Percentiles rank a stretch among this genome's conserved stretches.
These are phyloP conservation scores for Poecilia velifera DNA, from an alignment of 2,797 vertebrate species.

Conservation along the genomic window DNA sequence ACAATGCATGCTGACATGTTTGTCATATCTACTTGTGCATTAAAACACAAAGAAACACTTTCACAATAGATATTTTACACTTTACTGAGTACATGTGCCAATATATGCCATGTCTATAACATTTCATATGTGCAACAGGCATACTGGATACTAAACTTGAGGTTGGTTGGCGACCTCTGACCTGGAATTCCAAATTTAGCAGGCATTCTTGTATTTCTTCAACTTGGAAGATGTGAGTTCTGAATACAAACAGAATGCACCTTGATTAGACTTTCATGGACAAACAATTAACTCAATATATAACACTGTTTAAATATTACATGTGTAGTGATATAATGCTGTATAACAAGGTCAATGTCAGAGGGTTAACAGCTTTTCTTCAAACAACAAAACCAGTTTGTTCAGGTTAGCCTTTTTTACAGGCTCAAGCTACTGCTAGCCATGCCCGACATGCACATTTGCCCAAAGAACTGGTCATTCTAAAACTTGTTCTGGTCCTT, in stretches of 20 bases:
- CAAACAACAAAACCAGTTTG: not conserved
- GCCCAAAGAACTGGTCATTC: not conserved
- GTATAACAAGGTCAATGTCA: not conserved
- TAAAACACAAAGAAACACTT: not conserved
- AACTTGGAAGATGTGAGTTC: not conserved
- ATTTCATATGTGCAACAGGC: not conserved
- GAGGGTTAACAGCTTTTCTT: not conserved
- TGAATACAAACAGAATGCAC: not conserved
- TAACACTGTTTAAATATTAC: not conserved
- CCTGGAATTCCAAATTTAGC: not conserved
- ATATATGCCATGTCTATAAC: not conserved
- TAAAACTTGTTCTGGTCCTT: not conserved
- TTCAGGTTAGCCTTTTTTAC: not conserved
- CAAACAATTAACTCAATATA: not conserved
- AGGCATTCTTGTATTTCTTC: not conserved
- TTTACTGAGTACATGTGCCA: not conserved
- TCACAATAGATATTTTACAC: not conserved
- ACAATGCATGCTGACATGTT: not conserved
- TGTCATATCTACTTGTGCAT: not conserved
- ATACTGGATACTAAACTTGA: not conserved
- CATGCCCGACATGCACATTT: not conserved
- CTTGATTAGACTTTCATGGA: not conserved
- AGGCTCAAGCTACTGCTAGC: not conserved
- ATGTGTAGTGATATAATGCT: not conserved
- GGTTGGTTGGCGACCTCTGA: not conserved